Evolutionary conservation across 2,888 invertebrate species (phyloP), one percentile per base, ranked within the genome.

Genomic region (Chaitophorus viminalis): DNA sequence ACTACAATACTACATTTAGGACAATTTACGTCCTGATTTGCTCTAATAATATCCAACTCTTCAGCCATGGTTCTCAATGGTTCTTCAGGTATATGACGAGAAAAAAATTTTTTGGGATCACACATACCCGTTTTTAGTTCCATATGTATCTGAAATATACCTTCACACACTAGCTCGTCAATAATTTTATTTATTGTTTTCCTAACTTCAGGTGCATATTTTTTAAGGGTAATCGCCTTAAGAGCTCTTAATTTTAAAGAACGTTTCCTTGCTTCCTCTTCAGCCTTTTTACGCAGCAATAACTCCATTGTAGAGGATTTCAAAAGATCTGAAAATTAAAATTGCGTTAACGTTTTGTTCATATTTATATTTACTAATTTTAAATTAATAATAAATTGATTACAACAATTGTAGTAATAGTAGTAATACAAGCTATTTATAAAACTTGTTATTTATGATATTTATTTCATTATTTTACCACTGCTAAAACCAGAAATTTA

Each of bases 271-370:
- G 65, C 31, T 76, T 84, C 65, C 3, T 76, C 84, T 18, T 46
- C 9, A 1, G 29, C 70, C 39, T 33, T 60, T 46, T 29, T n/a
- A 60, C 11, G 0, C 21, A 3, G 74, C 74, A 29, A n/a, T 1
- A 60, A 11, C 21, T 84, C 74, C 84, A 76, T 46, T 25, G 18
- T 68, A 65, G 76, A 60, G 8, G 33, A 77, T 46, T 68, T 65
- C 65, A 76, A 84, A 76, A 39, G 25, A 84, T 85, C 84, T 85
- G 84, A 85, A 85, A 85, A 85, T 25, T 46, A 85, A 85, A 85
- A 85, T n/a, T 33, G 11, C 0, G 31, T 77, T 68, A 77, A 68
- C 52, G 17, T 65, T 33, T 36, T 72, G 33, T 54, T 72, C 18
- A n/a, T 65, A 29, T 39, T 76, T 46, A 65, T 36, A 39, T 79